Percentiles rank a stretch among this genome's conserved stretches.
phyloP scores from a whole-genome alignment of 2,113 vertebrate species.

The Cricetomys ansorgei region DNA sequence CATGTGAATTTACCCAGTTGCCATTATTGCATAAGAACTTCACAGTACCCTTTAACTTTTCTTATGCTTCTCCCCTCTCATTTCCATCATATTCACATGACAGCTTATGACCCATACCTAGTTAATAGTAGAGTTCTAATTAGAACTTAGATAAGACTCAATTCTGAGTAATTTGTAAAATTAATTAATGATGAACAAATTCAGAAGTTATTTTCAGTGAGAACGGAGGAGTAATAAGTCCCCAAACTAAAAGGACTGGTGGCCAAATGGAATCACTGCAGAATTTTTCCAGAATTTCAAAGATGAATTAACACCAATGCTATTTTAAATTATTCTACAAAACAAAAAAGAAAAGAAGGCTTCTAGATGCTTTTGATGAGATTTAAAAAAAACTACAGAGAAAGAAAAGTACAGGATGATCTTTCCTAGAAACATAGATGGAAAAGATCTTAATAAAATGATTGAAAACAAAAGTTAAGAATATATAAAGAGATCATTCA shows the following conservation, averaged over 20 bases:
- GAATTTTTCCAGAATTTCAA: background rate
- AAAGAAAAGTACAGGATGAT: background rate
- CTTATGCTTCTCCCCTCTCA: background rate
- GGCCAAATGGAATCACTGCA: background rate
- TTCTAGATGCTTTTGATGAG: background rate
- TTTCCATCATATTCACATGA: background rate
- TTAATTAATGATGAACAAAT: background rate
- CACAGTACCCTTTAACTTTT: background rate
- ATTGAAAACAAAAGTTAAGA: too few relatives aligned
- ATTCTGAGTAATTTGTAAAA: background rate
- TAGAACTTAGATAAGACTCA: background rate
- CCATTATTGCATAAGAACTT: background rate
- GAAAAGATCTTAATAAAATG: background rate
- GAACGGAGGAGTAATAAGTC: background rate
- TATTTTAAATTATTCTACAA: background rate
- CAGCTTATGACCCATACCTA: background rate
- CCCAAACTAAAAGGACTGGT: too few relatives aligned
- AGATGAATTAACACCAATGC: background rate
- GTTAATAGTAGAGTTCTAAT: background rate
- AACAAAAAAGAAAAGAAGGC: background rate
- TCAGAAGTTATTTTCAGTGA: background rate
- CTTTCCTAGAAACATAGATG: background rate
- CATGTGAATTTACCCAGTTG: background rate
- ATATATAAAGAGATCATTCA: background rate
- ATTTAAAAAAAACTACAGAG: background rate